Evolutionary conservation across 2,888 invertebrate species (phyloP).

Genomic region (Nymphalis polychloros): DNA sequence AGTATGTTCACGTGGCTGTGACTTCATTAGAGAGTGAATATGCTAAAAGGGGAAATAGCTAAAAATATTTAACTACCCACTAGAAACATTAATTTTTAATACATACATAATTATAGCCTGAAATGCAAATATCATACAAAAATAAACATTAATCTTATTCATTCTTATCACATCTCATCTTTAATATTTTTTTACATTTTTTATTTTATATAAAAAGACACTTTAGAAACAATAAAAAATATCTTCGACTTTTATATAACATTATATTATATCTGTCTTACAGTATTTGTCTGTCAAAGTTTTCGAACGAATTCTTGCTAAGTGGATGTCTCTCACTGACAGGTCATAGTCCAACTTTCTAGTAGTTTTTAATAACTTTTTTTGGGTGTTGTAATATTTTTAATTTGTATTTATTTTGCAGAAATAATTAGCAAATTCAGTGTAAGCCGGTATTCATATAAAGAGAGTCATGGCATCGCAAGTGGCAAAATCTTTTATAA

Average conservation of each 20-base stretch:
- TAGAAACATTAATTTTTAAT: no score
- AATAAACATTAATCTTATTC: no score
- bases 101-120: no score
- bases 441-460: slow-evolving; percentile 8
- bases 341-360: slow-evolving; percentile 79
- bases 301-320: slow-evolving; percentile 19
- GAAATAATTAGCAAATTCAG: slow-evolving; percentile 15
- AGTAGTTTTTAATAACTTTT: slow-evolving; percentile 49
- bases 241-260: no score
- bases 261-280: not conserved
- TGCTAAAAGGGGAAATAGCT: not conserved
- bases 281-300: not conserved
- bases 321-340: slow-evolving; percentile 40
- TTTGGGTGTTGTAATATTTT: slow-evolving; percentile 33
- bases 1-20: slow-evolving; percentile 9
- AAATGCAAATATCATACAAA: no score
- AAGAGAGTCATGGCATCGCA: slow-evolving; percentile 68
- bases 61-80: not conserved
- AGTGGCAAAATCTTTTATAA: slow-evolving; percentile 70
- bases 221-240: no score
- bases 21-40: not conserved
- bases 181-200: not conserved
- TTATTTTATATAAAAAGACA: not conserved
- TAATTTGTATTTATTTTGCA: slow-evolving; percentile 15
- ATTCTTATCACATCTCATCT: no score